Conservation (phyloP, 2,113 vertebrate species). For the Crotalus viridis region DNA sequence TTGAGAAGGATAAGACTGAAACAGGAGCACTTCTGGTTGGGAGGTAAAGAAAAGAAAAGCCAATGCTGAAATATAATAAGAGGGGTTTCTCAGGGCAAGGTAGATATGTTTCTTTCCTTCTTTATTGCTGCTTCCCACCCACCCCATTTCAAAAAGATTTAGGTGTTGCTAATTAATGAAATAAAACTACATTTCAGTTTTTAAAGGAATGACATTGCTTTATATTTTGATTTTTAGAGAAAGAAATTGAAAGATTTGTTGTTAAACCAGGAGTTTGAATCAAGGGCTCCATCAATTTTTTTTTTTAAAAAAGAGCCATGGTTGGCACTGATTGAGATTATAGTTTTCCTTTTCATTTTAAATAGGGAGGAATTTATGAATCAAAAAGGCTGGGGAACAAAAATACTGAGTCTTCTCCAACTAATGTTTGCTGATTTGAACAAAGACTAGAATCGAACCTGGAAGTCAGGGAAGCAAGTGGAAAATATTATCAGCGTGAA, state of each 20-base stretch:
- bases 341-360: neutral
- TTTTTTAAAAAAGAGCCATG: neutral
- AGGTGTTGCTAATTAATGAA: neutral
- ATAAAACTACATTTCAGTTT: neutral
- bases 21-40: neutral
- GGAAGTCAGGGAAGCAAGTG: neutral
- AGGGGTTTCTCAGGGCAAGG: neutral
- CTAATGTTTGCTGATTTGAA: neutral
- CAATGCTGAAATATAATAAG: neutral
- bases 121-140: neutral
- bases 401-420: neutral
- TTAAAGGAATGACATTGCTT: neutral
- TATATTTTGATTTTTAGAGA: neutral
- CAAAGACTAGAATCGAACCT: neutral
- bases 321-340: neutral
- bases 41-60: neutral
- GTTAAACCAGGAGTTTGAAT: neutral
- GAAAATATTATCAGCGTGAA: neutral
- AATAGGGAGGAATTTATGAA: neutral
- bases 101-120: neutral
- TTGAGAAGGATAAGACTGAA: neutral
- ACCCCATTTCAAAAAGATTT: neutral
- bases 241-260: neutral
- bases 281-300: neutral
- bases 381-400: neutral